Percentiles rank a stretch among this genome's conserved stretches.
phyloP scores from a whole-genome alignment of 1,140 invertebrate genomes.

The Drosophila triauraria region DNA sequence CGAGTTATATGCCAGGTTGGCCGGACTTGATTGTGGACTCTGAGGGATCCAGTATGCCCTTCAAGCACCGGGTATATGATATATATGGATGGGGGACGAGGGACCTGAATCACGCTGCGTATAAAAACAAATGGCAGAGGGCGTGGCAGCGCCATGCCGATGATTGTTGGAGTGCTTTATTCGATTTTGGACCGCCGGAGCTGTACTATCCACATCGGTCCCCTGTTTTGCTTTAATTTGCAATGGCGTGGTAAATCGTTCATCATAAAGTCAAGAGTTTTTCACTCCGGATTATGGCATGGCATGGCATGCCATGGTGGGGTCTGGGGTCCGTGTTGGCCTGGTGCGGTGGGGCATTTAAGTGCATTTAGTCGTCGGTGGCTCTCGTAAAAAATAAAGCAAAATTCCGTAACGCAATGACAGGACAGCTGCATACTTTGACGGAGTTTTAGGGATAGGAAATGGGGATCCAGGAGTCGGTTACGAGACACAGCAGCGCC shows the following conservation, averaged over 20 bases:
- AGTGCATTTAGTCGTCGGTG: slow-evolving; percentile 33
- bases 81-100: not conserved
- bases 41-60: not conserved
- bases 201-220: not conserved
- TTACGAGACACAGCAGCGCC: not conserved
- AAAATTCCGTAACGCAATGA: slow-evolving; percentile 18
- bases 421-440: slow-evolving; percentile 17
- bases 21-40: too few species aligned
- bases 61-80: not conserved
- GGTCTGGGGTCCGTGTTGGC: too few species aligned
- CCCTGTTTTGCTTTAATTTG: slow-evolving; percentile 59
- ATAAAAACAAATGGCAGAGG: slow-evolving; percentile 48
- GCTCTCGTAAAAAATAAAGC: slow-evolving; percentile 3
- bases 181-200: slow-evolving; percentile 39
- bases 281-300: slow-evolving; percentile 51
- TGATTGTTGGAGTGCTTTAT: slow-evolving; percentile 62
- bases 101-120: slow-evolving; percentile 31
- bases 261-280: slow-evolving; percentile 67
- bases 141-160: slow-evolving; percentile 39
- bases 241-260: slow-evolving; percentile 65
- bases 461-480: too few species aligned
- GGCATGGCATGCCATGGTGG: slow-evolving; percentile 5
- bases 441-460: not conserved
- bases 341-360: slow-evolving; percentile 12
- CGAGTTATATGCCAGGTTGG: not conserved